Conservation (phyloP, 2,888 invertebrate genomes). For the Caenorhabditis doughertyi region DNA sequence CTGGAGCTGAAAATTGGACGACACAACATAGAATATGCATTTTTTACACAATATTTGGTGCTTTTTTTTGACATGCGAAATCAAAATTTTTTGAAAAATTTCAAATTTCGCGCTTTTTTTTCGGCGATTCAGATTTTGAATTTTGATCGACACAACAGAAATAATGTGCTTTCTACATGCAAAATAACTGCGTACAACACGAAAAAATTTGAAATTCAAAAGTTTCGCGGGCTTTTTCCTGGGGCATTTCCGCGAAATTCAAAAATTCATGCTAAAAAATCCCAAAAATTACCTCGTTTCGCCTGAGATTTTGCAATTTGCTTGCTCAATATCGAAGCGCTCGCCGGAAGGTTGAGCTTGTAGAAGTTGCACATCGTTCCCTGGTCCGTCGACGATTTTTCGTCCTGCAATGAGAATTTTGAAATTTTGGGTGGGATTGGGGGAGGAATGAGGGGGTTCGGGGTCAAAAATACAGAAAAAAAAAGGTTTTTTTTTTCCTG, state of each 20-base stretch:
- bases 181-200: constrained; percentile 8
- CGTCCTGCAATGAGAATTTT: constrained; percentile 34
- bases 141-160: not conserved
- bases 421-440: not conserved
- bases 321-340: constrained; percentile 57
- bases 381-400: constrained; percentile 36
- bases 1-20: constrained; percentile 48
- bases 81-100: not conserved
- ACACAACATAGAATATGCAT: constrained; percentile 26
- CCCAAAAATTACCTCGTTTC: constrained; percentile 56
- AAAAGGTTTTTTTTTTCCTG: not conserved
- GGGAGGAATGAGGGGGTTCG: too few species aligned
- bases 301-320: constrained; percentile 65
- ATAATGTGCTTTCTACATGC: not conserved
- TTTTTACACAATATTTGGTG: not conserved
- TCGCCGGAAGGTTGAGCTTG: constrained; percentile 55
- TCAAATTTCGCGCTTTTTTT: too few species aligned
- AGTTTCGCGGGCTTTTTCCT: too few species aligned
- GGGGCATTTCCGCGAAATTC: not conserved
- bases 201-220: too few species aligned
- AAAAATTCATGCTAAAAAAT: not conserved
- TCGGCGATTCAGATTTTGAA: too few species aligned
- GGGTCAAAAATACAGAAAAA: too few species aligned
- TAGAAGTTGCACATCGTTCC: constrained; percentile 62
- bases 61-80: not conserved